These are phyloP conservation scores for Amphilophus citrinellus DNA, from an alignment of 2,113 vertebrate genomes.

Conservation along the genomic window DNA sequence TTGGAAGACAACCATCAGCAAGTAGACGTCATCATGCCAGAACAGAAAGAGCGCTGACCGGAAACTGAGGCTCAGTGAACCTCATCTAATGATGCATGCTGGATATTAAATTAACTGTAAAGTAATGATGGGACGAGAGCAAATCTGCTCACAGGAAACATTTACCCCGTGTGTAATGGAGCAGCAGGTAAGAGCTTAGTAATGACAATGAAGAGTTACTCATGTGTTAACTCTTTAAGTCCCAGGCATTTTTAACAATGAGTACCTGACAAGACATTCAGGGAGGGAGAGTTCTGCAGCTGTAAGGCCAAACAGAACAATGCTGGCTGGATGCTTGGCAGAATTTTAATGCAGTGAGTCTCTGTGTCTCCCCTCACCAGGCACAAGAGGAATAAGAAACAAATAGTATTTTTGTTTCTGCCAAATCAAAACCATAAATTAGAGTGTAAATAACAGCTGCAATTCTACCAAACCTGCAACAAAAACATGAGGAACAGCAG, in stretches of 20 bases:
- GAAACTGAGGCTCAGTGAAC: background rate
- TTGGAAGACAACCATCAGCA: background rate
- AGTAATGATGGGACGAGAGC: background rate
- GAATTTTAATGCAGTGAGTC: background rate
- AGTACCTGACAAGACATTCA: background rate
- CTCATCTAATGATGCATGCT: conserved; percentile 6
- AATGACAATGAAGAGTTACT: background rate
- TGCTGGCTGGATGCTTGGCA: background rate
- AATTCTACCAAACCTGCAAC: background rate
- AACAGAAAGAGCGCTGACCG: conserved; percentile 3
- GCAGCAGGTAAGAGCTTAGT: background rate
- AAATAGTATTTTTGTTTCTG: background rate
- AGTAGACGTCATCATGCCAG: background rate
- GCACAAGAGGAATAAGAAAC: background rate
- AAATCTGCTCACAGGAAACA: background rate
- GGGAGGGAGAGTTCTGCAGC: background rate
- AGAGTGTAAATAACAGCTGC: background rate
- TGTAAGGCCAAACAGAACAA: background rate
- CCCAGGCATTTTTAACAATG: background rate
- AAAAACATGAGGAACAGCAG: background rate
- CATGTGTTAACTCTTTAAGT: background rate
- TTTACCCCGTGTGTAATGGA: background rate
- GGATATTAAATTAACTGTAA: background rate
- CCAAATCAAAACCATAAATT: background rate
- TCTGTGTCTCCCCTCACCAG: background rate